Evolutionary conservation across 2,888 invertebrate species (phyloP), one percentile per base, ranked within the genome.

Genomic region (Trichogramma dendrolimi): DNA sequence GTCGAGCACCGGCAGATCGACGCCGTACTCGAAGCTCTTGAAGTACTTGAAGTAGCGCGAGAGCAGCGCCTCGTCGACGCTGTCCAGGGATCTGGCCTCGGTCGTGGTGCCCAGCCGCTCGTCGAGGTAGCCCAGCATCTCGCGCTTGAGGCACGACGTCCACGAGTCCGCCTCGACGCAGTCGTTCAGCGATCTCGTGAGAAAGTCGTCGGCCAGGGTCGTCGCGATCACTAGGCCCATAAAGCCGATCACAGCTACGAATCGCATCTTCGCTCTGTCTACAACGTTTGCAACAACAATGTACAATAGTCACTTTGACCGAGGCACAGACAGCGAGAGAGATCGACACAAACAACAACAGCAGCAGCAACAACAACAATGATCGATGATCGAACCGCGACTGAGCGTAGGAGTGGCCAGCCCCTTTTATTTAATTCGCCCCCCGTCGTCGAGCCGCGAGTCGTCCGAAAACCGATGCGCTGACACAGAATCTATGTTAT

Each of bases 121-220:
- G 78, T 91, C 90, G 81, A 92, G 81, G 80, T 87, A 91, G 60
- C 84, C 85, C 42, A 92, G 81, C 71, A 91, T 88, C 80, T 90
- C 88, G 78, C 85, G 85, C 81, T 91, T 91, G 69, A 91, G 83
- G 73, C 91, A 92, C 53, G 83, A 81, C 76, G 86, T 84, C 77
- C 90, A 87, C 6, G 86, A 85, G 64, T 85, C 84, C 54, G 84
- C 83, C 69, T 83, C 83, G 75, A 87, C 85, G 81, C 92, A 92
- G 75, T 87, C 87, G 80, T 87, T 86, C 71, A 91, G 61, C 2
- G 77, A 73, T 47, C 69, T 72, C 0, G 72, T 69, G 7, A 79
- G 69, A 51, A 77, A 74, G 62, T 78, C 76, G 60, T 72, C 70
- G 14, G 70, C 68, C 40, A 71, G 72, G 44, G 71, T 67, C 72